Evolutionary conservation across 2,888 invertebrate species (phyloP).

Genomic region (Pandemis corylana): DNA sequence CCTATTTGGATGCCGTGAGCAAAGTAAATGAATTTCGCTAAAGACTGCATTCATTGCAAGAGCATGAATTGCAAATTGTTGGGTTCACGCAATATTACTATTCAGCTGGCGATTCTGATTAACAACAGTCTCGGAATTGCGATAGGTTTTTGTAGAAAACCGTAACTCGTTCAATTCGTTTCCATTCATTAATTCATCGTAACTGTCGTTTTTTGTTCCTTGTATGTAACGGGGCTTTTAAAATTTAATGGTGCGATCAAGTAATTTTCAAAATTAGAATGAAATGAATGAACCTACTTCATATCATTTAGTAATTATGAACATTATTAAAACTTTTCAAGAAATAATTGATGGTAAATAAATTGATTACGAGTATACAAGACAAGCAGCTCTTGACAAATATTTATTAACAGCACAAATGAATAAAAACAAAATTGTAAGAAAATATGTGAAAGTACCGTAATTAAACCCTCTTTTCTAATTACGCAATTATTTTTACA

Average conservation of each 20-base stretch:
- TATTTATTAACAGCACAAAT: too few relatives aligned
- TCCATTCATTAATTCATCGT: neutral
- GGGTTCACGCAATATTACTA: slow-evolving; percentile 17
- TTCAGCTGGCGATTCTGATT: slow-evolving; percentile 18
- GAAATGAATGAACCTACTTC: too few relatives aligned
- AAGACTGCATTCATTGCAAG: slow-evolving; percentile 18
- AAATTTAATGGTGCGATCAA: too few relatives aligned
- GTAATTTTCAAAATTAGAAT: too few relatives aligned
- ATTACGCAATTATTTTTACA: neutral
- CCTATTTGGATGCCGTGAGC: slow-evolving; percentile 7
- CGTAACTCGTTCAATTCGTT: neutral
- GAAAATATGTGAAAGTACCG: neutral
- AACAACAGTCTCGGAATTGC: slow-evolving; percentile 4
- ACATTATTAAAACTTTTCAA: too few relatives aligned
- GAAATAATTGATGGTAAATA: too few relatives aligned
- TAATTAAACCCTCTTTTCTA: neutral
- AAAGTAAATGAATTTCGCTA: slow-evolving; percentile 21
- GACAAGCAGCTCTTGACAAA: too few relatives aligned
- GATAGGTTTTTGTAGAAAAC: neutral
- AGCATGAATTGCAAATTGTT: slow-evolving; percentile 22
- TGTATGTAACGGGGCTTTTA: too few relatives aligned
- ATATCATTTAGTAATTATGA: too few relatives aligned
- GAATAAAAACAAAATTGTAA: neutral
- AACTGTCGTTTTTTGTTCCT: neutral
- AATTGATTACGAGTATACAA: too few relatives aligned